Conservation (phyloP, 2,113 vertebrate species). For the Dinomys branickii region DNA sequence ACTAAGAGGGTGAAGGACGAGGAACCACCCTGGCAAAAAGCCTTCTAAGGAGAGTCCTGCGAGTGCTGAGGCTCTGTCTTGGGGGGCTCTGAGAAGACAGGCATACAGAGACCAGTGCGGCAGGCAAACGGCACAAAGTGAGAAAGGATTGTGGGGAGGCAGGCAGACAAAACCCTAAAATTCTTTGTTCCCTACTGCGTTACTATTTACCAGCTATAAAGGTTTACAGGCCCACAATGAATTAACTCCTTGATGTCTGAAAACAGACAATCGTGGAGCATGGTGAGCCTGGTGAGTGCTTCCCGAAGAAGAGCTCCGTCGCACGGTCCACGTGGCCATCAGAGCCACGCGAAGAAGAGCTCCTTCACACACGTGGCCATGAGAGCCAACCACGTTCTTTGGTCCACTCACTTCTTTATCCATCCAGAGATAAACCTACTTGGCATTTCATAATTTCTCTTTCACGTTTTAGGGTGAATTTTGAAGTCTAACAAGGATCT, state of each 20-base stretch:
- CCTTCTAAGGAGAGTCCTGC: background rate
- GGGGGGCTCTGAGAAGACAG: background rate
- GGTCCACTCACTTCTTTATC: background rate
- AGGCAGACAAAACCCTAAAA: background rate
- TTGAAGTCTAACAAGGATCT: slow-evolving; percentile 12
- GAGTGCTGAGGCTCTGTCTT: background rate
- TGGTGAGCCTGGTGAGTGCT: too few relatives aligned
- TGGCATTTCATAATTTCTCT: background rate
- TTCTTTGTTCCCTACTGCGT: background rate
- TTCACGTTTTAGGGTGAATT: background rate
- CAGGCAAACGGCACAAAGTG: background rate
- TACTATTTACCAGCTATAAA: background rate
- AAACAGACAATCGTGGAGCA: background rate
- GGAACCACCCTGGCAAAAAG: background rate
- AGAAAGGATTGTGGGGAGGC: background rate
- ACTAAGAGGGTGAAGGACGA: background rate
- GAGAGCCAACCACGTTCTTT: background rate
- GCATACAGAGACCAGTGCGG: background rate
- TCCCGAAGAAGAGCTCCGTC: too few relatives aligned
- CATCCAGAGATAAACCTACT: background rate
- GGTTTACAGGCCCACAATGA: background rate
- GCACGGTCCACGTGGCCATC: background rate
- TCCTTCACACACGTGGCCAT: background rate
- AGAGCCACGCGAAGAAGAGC: background rate
- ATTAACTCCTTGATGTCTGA: background rate